phyloP scores from a whole-genome alignment of 2,113 vertebrate genomes.

The Plestiodon gilberti region DNA sequence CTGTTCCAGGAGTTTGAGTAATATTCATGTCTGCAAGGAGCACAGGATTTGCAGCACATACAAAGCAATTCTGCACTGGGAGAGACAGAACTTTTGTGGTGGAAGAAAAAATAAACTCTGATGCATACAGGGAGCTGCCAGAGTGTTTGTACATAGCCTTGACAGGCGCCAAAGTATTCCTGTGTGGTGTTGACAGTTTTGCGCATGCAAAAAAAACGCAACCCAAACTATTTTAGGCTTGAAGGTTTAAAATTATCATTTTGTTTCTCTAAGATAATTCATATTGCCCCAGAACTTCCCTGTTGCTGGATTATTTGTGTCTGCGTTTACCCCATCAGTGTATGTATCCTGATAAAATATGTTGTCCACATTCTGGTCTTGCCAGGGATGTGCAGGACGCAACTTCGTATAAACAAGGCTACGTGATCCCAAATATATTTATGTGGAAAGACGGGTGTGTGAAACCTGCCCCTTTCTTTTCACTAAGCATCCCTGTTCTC shows the following conservation, averaged over 20 bases:
- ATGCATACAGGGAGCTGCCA: neutral
- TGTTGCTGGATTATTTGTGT: neutral
- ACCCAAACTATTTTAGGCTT: neutral
- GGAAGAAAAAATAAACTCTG: neutral
- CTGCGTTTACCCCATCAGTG: neutral
- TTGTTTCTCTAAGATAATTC: neutral
- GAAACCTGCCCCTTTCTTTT: neutral
- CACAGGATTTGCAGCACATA: slow-evolving; percentile 36
- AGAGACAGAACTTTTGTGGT: slow-evolving; percentile 8
- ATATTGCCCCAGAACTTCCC: neutral
- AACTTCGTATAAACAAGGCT: neutral
- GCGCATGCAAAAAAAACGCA: neutral
- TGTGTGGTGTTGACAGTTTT: neutral
- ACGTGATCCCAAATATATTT: neutral
- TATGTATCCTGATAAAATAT: no score
- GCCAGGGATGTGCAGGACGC: neutral
- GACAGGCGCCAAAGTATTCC: accelerated
- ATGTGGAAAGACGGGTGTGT: neutral
- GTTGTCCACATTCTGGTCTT: no score
- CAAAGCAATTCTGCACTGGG: neutral
- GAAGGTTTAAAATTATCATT: neutral
- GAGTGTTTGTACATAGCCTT: neutral
- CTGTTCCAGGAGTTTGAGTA: neutral
- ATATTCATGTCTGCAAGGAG: neutral
- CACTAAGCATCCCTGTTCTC: neutral